A percentile compares a stretch with the other conserved stretches of the same genome.
Evolutionary conservation across 2,113 vertebrate genomes (phyloP).

Genomic region (Ranitomeya variabilis): DNA sequence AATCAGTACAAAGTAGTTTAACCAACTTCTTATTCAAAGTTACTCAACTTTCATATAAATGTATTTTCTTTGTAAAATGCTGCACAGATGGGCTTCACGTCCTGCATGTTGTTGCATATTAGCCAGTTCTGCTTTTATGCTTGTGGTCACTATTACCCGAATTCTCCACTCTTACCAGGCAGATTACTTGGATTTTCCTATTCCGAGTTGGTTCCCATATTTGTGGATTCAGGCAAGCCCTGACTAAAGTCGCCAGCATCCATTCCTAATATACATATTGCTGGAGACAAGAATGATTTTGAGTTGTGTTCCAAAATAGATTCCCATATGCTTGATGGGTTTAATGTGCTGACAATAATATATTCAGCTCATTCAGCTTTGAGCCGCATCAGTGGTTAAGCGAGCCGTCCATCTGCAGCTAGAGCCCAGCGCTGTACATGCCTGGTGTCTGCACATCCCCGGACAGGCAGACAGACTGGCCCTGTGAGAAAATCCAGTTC

Average conservation of each 20-base stretch:
- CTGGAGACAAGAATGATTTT: background rate
- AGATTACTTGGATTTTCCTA: background rate
- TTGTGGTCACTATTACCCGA: background rate
- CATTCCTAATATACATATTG: conserved; percentile 6
- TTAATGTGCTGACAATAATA: background rate
- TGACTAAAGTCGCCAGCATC: background rate
- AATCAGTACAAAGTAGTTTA: background rate
- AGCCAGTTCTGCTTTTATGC: background rate
- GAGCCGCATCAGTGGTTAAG: background rate
- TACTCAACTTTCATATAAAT: too few relatives aligned
- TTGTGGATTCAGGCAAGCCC: background rate
- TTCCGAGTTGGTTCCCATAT: background rate
- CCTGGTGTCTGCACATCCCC: conserved; percentile 3
- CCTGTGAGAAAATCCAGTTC: conserved; percentile 15
- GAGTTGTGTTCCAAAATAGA: background rate
- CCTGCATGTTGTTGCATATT: background rate
- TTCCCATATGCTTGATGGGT: background rate
- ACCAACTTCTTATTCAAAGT: too few relatives aligned
- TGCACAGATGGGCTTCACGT: background rate
- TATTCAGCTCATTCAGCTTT: conserved; percentile 16
- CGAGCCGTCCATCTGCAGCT: conserved; percentile 18
- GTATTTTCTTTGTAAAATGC: background rate
- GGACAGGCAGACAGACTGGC: conserved; percentile 19
- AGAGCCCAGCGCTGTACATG: background rate
- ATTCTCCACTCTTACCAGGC: background rate